Conservation (phyloP, 2,888 invertebrate species). For the Creontiades dilutus region DNA sequence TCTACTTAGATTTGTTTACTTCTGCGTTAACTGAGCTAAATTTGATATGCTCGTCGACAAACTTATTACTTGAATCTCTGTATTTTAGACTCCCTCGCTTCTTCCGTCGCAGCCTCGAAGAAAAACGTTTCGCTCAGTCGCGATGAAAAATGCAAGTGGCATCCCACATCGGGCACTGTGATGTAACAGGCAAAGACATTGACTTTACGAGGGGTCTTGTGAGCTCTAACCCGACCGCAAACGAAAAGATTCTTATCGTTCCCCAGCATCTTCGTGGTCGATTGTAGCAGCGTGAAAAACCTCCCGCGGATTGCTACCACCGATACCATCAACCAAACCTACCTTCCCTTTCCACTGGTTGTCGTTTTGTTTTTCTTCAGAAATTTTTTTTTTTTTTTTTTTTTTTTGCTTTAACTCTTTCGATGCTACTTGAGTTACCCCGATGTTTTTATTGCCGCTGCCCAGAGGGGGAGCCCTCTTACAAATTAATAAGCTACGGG, state of each 20-base stretch:
- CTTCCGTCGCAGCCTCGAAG: no score
- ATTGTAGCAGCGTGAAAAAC: slow-evolving; percentile 51
- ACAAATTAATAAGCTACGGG: slow-evolving; percentile 66
- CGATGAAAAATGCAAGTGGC: slow-evolving; percentile 20
- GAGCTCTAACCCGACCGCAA: slow-evolving; percentile 44
- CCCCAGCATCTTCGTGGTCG: slow-evolving; percentile 49
- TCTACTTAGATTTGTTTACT: no score
- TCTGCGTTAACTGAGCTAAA: no score
- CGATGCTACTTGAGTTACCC: slow-evolving; percentile 67
- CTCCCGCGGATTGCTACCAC: slow-evolving; percentile 42
- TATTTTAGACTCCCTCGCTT: no score
- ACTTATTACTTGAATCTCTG: no score
- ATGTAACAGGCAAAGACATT: slow-evolving; percentile 36
- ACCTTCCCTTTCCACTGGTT: slow-evolving; percentile 50
- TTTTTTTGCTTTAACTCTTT: neutral
- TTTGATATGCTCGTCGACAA: no score
- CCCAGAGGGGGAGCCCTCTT: slow-evolving; percentile 25
- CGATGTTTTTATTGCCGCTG: slow-evolving; percentile 57
- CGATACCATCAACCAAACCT: slow-evolving; percentile 40
- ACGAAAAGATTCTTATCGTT: slow-evolving; percentile 60
- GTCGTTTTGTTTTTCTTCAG: neutral
- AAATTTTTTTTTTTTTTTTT: neutral
- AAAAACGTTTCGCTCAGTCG: neutral
- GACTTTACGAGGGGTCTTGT: slow-evolving; percentile 29
- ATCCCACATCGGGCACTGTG: slow-evolving; percentile 4